Percentiles rank a stretch among this genome's conserved stretches.
Conservation (phyloP, 2,888 invertebrate species). For the Perizoma affinitatum region DNA sequence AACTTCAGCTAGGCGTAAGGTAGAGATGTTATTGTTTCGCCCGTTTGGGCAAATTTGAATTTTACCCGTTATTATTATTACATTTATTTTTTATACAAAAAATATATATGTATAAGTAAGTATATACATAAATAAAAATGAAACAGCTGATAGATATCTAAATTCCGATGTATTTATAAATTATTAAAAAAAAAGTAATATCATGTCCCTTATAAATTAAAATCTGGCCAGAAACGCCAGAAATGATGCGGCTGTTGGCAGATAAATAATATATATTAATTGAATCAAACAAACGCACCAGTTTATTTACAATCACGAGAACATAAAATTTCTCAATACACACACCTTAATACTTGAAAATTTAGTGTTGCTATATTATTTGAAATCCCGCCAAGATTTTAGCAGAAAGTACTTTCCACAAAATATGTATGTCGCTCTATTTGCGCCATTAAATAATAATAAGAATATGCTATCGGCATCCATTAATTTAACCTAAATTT, state of each 20-base stretch:
- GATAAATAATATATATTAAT: too few relatives aligned
- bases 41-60: constrained; percentile 43
- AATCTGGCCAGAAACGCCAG: too few relatives aligned
- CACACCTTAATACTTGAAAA: constrained; percentile 53
- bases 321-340: background rate
- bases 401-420: constrained; percentile 61
- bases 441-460: constrained; percentile 64
- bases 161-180: too few relatives aligned
- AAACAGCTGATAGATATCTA: constrained; percentile 22
- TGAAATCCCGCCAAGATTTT: constrained; percentile 74
- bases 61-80: constrained; percentile 43
- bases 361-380: constrained; percentile 61
- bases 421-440: constrained; percentile 67
- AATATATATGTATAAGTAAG: too few relatives aligned
- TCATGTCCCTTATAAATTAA: too few relatives aligned
- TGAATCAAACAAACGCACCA: too few relatives aligned
- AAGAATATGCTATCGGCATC: constrained; percentile 59
- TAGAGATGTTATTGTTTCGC: constrained; percentile 49
- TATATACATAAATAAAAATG: constrained; percentile 40
- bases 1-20: constrained; percentile 44
- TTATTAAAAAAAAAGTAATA: too few relatives aligned
- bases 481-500: constrained; percentile 60
- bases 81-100: too few relatives aligned
- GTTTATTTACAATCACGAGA: too few relatives aligned
- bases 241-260: too few relatives aligned